These are phyloP conservation scores for Chaenogobius annularis DNA, from an alignment of 2,113 vertebrate species.

Conservation along the genomic window DNA sequence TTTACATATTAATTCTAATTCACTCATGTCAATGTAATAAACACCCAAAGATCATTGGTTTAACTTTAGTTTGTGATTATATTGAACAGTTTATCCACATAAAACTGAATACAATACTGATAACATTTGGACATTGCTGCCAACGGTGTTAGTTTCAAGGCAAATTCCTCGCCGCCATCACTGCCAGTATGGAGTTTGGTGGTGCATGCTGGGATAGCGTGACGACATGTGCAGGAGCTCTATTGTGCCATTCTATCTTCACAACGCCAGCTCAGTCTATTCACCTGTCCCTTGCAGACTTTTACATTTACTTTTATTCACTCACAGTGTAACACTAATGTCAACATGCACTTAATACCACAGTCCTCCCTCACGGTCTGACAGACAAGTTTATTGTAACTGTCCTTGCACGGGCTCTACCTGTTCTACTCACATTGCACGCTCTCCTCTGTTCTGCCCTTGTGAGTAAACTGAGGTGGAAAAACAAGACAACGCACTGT, in stretches of 20 bases:
- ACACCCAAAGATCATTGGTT: no score
- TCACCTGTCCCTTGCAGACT: constrained; percentile 16
- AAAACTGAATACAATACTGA: no score
- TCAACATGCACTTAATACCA: constrained; percentile 5
- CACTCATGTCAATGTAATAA: no score
- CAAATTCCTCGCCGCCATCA: no score
- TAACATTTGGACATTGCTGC: no score
- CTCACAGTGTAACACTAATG: neutral
- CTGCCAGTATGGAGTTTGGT: no score
- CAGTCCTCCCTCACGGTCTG: constrained; percentile 11
- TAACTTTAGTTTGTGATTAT: no score
- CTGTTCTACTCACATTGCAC: neutral
- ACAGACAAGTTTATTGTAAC: constrained; percentile 23
- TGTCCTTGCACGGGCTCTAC: constrained; percentile 11
- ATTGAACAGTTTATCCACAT: no score
- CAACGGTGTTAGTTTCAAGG: no score
- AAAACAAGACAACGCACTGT: constrained; percentile 24
- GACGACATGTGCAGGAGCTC: no score
- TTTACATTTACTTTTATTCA: constrained; percentile 1
- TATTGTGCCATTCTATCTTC: constrained; percentile 16
- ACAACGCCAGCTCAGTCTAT: constrained; percentile 17
- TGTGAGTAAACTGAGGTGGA: constrained; percentile 12
- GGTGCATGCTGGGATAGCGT: no score
- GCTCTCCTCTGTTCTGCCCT: constrained; percentile 7
- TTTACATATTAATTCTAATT: no score